Percentiles rank a stretch among this genome's conserved stretches.
phyloP scores from a whole-genome alignment of 2,113 vertebrate species.

The Pomatostomus ruficeps region DNA sequence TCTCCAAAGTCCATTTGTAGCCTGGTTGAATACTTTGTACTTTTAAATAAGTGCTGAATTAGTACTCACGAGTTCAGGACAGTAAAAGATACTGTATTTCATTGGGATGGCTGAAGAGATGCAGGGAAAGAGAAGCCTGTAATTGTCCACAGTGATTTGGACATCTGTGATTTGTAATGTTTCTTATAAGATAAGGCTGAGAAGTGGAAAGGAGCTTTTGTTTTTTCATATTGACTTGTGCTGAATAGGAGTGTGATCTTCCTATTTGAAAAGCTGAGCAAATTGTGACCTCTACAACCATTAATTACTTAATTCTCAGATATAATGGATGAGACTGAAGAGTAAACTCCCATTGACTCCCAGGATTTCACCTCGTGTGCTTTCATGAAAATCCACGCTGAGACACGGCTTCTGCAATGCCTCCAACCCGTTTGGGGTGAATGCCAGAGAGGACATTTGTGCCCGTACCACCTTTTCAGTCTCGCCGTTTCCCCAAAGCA shows the following conservation, averaged over 20 bases:
- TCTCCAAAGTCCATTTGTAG: not conserved
- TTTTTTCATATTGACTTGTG: not conserved
- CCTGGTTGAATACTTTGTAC: not conserved
- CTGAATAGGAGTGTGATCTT: not conserved
- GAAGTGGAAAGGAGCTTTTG: not conserved
- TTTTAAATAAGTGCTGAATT: not conserved
- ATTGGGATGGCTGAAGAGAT: not conserved
- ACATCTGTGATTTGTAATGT: not conserved
- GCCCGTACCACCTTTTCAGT: not conserved
- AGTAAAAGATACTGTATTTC: not conserved
- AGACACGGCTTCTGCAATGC: not conserved
- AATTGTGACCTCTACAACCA: not conserved
- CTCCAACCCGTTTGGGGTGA: not conserved
- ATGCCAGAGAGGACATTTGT: not conserved
- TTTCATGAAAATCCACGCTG: not conserved
- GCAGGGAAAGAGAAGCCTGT: not conserved
- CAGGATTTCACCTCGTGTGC: not conserved
- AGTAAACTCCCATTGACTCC: not conserved
- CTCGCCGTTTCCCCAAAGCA: not conserved
- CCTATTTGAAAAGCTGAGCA: not conserved
- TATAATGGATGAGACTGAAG: not conserved
- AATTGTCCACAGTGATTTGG: not conserved
- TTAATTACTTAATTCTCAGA: not conserved
- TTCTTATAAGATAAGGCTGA: not conserved
- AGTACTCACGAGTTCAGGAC: not conserved